These are phyloP conservation scores for Manduca sexta DNA, from an alignment of 1,140 invertebrate species.

Conservation along the genomic window DNA sequence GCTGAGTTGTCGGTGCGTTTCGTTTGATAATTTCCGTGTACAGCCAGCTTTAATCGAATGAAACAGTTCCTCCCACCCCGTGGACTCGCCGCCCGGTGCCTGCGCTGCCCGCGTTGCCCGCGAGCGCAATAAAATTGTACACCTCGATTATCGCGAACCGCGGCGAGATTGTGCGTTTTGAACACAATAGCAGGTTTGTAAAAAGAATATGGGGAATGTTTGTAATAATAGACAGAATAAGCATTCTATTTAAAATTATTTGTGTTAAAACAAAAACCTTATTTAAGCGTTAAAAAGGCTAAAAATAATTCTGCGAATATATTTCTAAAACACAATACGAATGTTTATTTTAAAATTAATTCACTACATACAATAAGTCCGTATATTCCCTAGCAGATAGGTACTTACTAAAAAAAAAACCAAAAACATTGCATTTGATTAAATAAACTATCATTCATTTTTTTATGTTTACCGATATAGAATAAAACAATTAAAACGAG, in stretches of 20 bases:
- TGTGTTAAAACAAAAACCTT: too few species aligned
- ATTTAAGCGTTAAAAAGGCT: too few species aligned
- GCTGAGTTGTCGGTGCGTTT: slow-evolving; percentile 63
- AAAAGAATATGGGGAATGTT: too few species aligned
- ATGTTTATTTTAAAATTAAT: too few species aligned
- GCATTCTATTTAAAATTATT: too few species aligned
- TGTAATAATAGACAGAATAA: too few species aligned
- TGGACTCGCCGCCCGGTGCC: slow-evolving; percentile 3
- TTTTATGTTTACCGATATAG: slow-evolving; percentile 28
- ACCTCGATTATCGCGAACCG: slow-evolving; percentile 42
- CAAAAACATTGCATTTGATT: not conserved
- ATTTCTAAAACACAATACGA: too few species aligned
- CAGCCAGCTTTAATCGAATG: slow-evolving; percentile 62
- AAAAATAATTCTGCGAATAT: too few species aligned
- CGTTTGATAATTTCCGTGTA: slow-evolving; percentile 68
- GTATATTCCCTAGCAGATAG: too few species aligned
- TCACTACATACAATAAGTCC: too few species aligned
- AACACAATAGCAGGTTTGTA: not conserved
- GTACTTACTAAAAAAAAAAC: too few species aligned
- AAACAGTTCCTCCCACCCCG: slow-evolving; percentile 22
- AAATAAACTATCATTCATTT: not conserved
- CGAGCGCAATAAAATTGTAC: slow-evolving; percentile 46
- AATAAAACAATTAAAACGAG: slow-evolving; percentile 53
- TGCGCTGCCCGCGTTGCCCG: slow-evolving; percentile 16
- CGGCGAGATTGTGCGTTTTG: slow-evolving; percentile 7